Conservation (phyloP, 1,140 invertebrate species). For the Drosophila albomicans region DNA sequence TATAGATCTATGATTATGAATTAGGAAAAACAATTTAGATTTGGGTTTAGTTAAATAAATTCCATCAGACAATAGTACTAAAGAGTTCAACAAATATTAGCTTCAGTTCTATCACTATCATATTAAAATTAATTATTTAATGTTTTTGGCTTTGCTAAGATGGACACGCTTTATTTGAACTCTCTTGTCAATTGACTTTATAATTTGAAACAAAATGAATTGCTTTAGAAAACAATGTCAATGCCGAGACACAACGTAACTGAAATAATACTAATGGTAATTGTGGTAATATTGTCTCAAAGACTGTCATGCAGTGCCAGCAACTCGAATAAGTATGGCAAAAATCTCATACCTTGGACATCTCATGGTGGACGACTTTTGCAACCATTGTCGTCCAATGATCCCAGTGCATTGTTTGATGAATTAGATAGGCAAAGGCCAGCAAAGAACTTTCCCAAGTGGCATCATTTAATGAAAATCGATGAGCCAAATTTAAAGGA, state of each 20-base stretch:
- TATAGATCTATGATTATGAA: no score
- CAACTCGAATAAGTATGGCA: slow-evolving; percentile 12
- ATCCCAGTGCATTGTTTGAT: slow-evolving; percentile 31
- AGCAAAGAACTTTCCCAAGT: background rate
- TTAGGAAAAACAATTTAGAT: no score
- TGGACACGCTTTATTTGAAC: no score
- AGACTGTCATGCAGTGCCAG: slow-evolving; percentile 1
- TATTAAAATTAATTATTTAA: no score
- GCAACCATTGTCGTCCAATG: background rate
- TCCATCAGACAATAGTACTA: no score
- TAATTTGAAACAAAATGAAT: slow-evolving; percentile 16
- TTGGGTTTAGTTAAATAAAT: no score
- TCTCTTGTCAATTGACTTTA: background rate
- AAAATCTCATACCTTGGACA: background rate
- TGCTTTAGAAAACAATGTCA: slow-evolving; percentile 62
- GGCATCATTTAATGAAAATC: background rate
- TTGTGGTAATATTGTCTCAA: slow-evolving; percentile 26
- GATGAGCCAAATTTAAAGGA: background rate
- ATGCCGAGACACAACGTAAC: slow-evolving; percentile 20
- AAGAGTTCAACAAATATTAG: no score
- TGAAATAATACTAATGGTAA: slow-evolving; percentile 40
- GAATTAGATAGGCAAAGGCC: slow-evolving; percentile 13
- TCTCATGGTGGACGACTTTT: background rate
- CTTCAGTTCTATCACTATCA: no score
- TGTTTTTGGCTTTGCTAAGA: no score